phyloP scores from a whole-genome alignment of 2,888 invertebrate genomes.

The Eumacrocentrus americanus region DNA sequence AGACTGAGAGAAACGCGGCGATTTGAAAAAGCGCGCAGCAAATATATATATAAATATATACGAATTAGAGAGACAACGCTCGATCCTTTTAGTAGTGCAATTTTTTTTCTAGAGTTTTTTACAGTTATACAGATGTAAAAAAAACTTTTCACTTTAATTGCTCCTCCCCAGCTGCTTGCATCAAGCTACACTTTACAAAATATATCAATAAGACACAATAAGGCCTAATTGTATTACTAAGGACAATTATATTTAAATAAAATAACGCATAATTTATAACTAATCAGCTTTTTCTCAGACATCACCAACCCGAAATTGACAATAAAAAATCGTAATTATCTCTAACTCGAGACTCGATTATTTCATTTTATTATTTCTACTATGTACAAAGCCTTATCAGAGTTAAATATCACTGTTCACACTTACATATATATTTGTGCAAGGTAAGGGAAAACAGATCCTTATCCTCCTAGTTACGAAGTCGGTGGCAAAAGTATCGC shows the following conservation, averaged over 20 bases:
- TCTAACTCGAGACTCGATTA: not conserved
- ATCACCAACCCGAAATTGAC: conserved; percentile 6
- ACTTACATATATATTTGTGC: not conserved
- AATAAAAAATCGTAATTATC: conserved; percentile 1
- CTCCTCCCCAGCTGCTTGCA: conserved; percentile 45
- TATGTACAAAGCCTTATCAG: not conserved
- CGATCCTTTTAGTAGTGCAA: conserved; percentile 38
- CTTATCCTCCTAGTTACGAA: conserved; percentile 17
- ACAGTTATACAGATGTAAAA: not conserved
- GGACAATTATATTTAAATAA: conserved; percentile 47
- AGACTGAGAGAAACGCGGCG: conserved; percentile 6
- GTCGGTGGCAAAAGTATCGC: conserved; percentile 15
- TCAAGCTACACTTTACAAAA: conserved; percentile 44
- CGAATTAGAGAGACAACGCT: conserved; percentile 35
- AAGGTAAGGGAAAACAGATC: too few relatives aligned
- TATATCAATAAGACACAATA: conserved; percentile 34
- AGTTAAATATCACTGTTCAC: not conserved
- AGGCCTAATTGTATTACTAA: conserved; percentile 44
- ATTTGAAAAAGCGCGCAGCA: conserved; percentile 21
- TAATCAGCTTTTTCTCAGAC: conserved; percentile 1
- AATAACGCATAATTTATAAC: conserved; percentile 17
- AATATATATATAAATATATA: conserved; percentile 7
- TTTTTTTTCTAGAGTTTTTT: conserved; percentile 20
- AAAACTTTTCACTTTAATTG: conserved; percentile 23
- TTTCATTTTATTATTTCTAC: not conserved